phyloP scores from a whole-genome alignment of 2,888 invertebrate species.

The Dryobota labecula region DNA sequence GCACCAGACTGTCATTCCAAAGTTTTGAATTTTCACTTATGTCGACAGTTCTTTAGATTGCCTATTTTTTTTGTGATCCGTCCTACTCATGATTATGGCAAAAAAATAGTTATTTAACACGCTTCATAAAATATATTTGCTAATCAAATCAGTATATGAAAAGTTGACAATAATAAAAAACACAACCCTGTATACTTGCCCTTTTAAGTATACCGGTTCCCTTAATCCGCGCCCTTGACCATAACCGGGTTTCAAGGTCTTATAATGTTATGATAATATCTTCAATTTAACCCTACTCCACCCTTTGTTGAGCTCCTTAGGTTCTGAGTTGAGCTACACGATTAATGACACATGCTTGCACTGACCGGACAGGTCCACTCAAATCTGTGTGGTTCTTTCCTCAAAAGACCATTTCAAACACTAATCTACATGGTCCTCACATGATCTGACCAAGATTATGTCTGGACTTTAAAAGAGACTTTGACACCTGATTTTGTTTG shows the following conservation, averaged over 20 bases:
- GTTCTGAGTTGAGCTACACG: background rate
- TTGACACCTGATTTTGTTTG: background rate
- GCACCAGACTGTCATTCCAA: too few relatives aligned
- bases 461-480: background rate
- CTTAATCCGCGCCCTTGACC: constrained; percentile 9
- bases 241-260: constrained; percentile 17
- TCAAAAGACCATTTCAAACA: background rate
- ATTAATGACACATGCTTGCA: background rate
- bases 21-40: too few relatives aligned
- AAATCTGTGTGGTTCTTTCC: background rate
- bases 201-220: too few relatives aligned
- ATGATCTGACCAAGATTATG: background rate
- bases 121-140: background rate
- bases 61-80: too few relatives aligned
- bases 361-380: background rate
- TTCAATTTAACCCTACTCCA: constrained; percentile 17
- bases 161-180: background rate
- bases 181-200: too few relatives aligned
- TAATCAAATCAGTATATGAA: background rate
- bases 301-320: constrained; percentile 5
- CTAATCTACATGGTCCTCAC: background rate
- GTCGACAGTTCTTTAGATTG: too few relatives aligned
- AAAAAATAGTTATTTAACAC: background rate
- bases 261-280: background rate
- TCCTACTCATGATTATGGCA: background rate